Evolutionary conservation across 2,888 invertebrate genomes (phyloP), one percentile per base, ranked within the genome.

Genomic region (Molorchus minor): DNA sequence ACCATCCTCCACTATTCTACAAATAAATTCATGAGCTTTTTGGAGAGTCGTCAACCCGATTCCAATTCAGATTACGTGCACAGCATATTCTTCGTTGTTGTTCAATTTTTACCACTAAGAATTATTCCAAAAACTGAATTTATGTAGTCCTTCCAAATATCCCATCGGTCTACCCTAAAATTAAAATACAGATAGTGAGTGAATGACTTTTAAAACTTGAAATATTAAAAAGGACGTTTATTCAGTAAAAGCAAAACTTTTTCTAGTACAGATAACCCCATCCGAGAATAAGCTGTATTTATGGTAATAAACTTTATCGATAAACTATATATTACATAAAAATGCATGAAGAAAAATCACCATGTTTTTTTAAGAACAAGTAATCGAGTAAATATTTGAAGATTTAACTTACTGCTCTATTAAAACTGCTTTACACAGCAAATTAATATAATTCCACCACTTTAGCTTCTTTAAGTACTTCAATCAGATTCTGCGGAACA

Each of bases 361-460:
- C n/a, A n/a, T n/a, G n/a, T n/a, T n/a, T n/a, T n/a, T n/a, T n/a
- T n/a, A n/a, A n/a, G n/a, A n/a, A n/a, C n/a, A n/a, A n/a, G n/a
- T n/a, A n/a, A n/a, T n/a, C n/a, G n/a, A n/a, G n/a, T n/a, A n/a
- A n/a, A n/a, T n/a, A n/a, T n/a, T n/a, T n/a, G n/a, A n/a, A n/a
- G n/a, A n/a, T n/a, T n/a, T 25, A 53, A 80, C 82, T 83, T 80
- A 91, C 90, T 91, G 91, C 60, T 91, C 87, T 67, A 83, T 82
- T 10, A 96, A 82, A 15, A 95, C 82, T 43, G 87, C 86, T 79
- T 91, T 92, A 69, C 91, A 89, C 5, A 91, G 82, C 19, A 84
- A 77, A 78, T 93, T 92, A 1, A 93, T 85, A 65, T 90, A 86
- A 30, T 84, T 81, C 92, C 94, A 96, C 67, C 86, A 84, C 33